Percentiles rank a stretch among this genome's conserved stretches.
Conservation (phyloP, 2,888 invertebrate species). For the Sphecodes monilicornis region DNA sequence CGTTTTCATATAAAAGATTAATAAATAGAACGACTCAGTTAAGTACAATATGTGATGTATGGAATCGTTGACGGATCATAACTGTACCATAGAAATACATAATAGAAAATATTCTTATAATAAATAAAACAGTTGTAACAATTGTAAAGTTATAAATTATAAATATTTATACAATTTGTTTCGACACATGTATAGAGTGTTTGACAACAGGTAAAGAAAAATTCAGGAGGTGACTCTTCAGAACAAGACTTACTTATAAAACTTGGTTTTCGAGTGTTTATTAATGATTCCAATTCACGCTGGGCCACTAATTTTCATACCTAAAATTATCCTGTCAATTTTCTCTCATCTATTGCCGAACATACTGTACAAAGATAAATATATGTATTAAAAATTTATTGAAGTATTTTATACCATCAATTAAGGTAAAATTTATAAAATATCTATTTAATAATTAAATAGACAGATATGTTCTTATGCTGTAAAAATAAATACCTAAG, state of each 20-base stretch:
- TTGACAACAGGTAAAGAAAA: background rate
- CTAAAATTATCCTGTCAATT: background rate
- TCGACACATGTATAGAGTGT: background rate
- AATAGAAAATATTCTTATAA: conserved; percentile 31
- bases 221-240: background rate
- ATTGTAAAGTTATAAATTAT: conserved; percentile 30
- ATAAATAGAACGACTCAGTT: conserved; percentile 36
- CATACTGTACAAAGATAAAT: background rate
- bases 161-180: conserved; percentile 17
- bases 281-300: background rate
- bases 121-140: conserved; percentile 29
- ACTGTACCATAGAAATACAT: conserved; percentile 14
- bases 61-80: conserved; percentile 42
- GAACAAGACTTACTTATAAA: background rate
- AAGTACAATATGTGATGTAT: conserved; percentile 32
- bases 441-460: conserved; percentile 3
- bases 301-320: background rate
- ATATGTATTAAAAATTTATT: conserved; percentile 7
- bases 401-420: background rate
- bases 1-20: conserved; percentile 32
- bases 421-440: conserved; percentile 16
- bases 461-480: background rate
- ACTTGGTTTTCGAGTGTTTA: background rate
- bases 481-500: conserved; percentile 42
- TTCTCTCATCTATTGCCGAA: background rate